phyloP scores from a whole-genome alignment of 2,113 vertebrate species.

The Scolopax mira region DNA sequence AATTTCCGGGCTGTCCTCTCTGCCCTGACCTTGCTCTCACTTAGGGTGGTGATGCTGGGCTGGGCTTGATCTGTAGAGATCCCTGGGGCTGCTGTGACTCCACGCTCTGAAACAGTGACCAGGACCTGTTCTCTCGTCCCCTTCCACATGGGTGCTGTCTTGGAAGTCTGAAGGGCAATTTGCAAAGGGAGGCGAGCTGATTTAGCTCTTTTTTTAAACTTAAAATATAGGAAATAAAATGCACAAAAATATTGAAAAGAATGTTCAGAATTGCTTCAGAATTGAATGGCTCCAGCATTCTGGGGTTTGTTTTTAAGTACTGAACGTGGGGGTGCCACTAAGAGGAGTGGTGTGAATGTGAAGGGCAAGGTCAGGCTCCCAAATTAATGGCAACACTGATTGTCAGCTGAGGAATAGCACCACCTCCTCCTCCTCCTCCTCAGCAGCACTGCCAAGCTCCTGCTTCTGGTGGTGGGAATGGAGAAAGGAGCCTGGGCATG shows the following conservation, averaged over 20 bases:
- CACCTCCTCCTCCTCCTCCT: not conserved
- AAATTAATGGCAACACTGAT: not conserved
- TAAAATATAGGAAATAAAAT: not conserved
- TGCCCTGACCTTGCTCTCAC: not conserved
- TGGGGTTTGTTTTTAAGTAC: not conserved
- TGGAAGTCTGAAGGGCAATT: not conserved
- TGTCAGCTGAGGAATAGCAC: not conserved
- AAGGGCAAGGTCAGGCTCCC: not conserved
- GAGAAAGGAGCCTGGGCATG: not conserved
- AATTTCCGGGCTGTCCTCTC: not conserved
- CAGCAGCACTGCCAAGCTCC: not conserved
- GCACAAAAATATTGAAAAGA: not conserved
- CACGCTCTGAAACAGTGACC: accelerated
- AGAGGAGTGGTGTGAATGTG: accelerated
- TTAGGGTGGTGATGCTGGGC: not conserved
- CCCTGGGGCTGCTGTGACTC: not conserved
- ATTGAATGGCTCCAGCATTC: too few relatives aligned
- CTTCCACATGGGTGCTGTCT: accelerated
- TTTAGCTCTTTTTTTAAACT: not conserved
- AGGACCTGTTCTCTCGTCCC: not conserved
- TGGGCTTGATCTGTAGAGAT: not conserved
- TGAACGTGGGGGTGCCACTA: not conserved
- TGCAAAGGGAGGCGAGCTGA: not conserved
- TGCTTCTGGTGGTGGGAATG: not conserved
- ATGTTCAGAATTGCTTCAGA: accelerated